A percentile compares a stretch with the other conserved stretches of the same genome.
phyloP scores from a whole-genome alignment of 2,888 invertebrate genomes.

The Petrolisthes manimaculis region DNA sequence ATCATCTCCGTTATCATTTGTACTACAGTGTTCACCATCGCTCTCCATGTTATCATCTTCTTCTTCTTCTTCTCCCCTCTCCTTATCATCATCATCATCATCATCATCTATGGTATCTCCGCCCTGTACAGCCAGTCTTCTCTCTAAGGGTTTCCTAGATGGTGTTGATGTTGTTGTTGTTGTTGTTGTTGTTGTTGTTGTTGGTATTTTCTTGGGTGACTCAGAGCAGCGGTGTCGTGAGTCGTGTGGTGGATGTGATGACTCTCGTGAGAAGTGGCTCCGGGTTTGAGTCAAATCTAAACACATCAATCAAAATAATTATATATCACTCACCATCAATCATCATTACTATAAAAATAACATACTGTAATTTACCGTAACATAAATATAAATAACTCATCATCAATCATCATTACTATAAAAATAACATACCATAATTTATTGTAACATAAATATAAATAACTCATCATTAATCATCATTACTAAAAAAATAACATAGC shows the following conservation, averaged over 20 bases:
- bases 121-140: not conserved
- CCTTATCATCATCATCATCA: not conserved
- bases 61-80: not conserved
- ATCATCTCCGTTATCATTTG: too few relatives aligned
- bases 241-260: constrained; percentile 44
- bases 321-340: too few relatives aligned
- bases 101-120: not conserved
- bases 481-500: not conserved
- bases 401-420: too few relatives aligned
- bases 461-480: not conserved
- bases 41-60: not conserved
- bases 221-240: constrained; percentile 31
- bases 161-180: not conserved
- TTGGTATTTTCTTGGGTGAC: constrained; percentile 39
- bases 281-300: constrained; percentile 28
- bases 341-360: too few relatives aligned
- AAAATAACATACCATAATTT: not conserved
- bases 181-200: not conserved
- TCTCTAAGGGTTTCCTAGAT: constrained; percentile 5
- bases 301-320: not conserved
- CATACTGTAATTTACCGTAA: not conserved
- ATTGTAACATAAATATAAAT: not conserved
- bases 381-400: not conserved
- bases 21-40: too few relatives aligned
- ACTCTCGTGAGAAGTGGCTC: constrained; percentile 43